These are phyloP conservation scores for Corythornis vintsioides DNA, from an alignment of 2,113 vertebrate species.

Conservation along the genomic window DNA sequence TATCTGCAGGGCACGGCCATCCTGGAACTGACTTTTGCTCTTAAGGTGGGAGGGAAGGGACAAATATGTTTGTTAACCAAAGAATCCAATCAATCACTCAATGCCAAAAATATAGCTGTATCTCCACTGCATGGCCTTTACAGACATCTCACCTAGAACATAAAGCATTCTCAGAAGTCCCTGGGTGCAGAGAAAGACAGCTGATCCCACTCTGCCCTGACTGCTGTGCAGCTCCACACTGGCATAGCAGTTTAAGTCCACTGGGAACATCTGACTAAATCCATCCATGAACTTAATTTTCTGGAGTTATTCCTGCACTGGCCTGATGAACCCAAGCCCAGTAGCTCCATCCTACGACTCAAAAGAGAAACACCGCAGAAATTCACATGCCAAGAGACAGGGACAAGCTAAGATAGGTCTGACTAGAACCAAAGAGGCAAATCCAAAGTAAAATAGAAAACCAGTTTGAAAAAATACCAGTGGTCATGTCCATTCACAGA, in stretches of 20 bases:
- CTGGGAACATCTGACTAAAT: not conserved
- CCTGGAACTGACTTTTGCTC: not conserved
- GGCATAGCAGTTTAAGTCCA: not conserved
- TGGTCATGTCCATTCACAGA: not conserved
- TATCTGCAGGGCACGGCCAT: not conserved
- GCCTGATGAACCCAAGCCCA: not conserved
- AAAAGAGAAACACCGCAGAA: not conserved
- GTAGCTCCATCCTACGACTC: not conserved
- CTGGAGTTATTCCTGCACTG: not conserved
- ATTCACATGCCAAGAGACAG: not conserved
- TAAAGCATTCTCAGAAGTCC: conserved; percentile 17
- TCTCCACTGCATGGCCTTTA: conserved; percentile 17
- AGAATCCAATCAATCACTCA: not conserved
- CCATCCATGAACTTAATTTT: not conserved
- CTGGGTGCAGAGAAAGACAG: not conserved
- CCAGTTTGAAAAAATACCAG: not conserved
- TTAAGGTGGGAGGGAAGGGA: not conserved
- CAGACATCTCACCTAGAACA: conserved; percentile 42
- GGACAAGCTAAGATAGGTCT: not conserved
- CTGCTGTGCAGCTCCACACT: not conserved
- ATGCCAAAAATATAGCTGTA: conserved; percentile 47
- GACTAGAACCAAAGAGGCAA: not conserved
- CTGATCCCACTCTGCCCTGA: not conserved
- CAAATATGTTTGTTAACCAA: not conserved
- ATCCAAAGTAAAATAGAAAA: not conserved